These are phyloP conservation scores for Nothoprocta pentlandii DNA, from an alignment of 2,113 vertebrate species.

Conservation along the genomic window DNA sequence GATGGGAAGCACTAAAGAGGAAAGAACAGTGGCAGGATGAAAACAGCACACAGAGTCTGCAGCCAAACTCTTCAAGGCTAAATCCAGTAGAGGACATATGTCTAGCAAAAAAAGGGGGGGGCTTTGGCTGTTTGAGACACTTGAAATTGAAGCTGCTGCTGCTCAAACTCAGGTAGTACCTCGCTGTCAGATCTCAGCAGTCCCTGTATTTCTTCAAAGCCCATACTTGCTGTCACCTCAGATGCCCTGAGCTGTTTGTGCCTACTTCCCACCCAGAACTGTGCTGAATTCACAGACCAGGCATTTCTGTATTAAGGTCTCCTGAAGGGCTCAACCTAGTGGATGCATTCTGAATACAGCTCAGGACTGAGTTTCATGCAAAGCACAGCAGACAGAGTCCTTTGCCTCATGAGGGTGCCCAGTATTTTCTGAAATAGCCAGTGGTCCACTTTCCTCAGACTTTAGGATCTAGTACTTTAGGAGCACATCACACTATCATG, in stretches of 20 bases:
- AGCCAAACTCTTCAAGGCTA: neutral
- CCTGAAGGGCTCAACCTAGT: neutral
- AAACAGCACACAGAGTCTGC: neutral
- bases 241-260: neutral
- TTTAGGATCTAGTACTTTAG: neutral
- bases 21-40: neutral
- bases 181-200: neutral
- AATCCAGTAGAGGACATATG: neutral
- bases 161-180: neutral
- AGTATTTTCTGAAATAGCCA: neutral
- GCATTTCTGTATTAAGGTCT: neutral
- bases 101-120: fast-evolving
- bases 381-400: neutral
- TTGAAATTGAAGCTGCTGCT: neutral
- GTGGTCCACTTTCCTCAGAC: neutral
- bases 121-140: neutral
- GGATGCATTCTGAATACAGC: neutral
- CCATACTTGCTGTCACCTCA: neutral
- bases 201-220: neutral
- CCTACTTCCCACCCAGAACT: neutral
- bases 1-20: neutral
- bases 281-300: neutral
- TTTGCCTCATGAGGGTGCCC: neutral
- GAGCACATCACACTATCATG: neutral
- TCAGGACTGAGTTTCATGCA: neutral